Conservation (phyloP, 2,888 invertebrate genomes). For the Agrypnus murinus region DNA sequence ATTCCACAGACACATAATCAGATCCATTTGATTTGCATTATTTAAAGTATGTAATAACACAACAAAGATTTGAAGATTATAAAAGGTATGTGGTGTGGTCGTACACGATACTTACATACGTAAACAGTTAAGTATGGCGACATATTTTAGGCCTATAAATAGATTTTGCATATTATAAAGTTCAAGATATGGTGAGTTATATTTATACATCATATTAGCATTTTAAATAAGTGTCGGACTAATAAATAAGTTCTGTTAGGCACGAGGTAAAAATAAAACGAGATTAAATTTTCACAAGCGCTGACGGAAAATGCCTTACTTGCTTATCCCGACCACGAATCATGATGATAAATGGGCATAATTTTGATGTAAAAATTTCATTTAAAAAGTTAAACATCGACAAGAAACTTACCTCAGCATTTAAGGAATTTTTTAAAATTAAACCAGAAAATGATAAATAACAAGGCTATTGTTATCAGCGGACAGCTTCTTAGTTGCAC, state of each 20-base stretch:
- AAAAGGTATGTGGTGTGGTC: too few relatives aligned
- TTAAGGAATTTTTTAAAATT: neutral
- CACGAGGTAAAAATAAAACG: slow-evolving; percentile 18
- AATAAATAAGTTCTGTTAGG: slow-evolving; percentile 18
- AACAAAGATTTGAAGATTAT: too few relatives aligned
- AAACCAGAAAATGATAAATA: too few relatives aligned
- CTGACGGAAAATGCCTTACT: slow-evolving; percentile 16
- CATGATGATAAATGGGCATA: slow-evolving; percentile 17
- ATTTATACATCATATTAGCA: slow-evolving; percentile 22
- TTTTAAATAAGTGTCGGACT: slow-evolving; percentile 22
- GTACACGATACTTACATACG: too few relatives aligned
- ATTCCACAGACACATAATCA: slow-evolving; percentile 9
- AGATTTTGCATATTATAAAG: neutral
- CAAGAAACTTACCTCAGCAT: neutral
- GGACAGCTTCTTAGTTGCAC: too few relatives aligned
- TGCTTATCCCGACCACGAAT: slow-evolving; percentile 20
- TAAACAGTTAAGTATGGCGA: too few relatives aligned
- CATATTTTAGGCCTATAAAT: slow-evolving; percentile 1
- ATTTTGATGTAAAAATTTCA: slow-evolving; percentile 15
- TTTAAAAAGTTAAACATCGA: slow-evolving; percentile 3
- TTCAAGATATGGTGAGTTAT: slow-evolving; percentile 15
- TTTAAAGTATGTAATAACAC: too few relatives aligned
- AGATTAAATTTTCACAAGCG: slow-evolving; percentile 26
- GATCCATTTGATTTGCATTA: too few relatives aligned
- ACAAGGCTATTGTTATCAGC: too few relatives aligned